These are phyloP conservation scores for Synanthedon andrenaeformis DNA, from an alignment of 2,888 invertebrate genomes.

Conservation along the genomic window DNA sequence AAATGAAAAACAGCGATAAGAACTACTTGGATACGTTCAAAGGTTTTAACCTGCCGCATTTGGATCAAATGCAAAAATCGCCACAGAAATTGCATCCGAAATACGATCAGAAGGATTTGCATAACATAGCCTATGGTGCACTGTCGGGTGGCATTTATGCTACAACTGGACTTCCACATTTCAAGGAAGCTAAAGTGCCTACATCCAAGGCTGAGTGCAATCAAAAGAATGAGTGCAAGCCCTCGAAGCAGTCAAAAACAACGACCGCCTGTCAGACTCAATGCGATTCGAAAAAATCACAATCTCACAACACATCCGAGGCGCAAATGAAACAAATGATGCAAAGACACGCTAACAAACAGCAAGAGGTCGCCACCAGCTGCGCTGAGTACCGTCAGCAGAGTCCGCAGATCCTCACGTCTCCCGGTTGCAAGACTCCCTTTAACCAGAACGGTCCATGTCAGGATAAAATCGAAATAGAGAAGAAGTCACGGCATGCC, in stretches of 20 bases:
- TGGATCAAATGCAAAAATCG: slow-evolving; percentile 71
- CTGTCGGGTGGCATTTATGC: slow-evolving; percentile 52
- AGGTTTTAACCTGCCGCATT: slow-evolving; percentile 70
- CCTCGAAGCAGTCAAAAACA: slow-evolving; percentile 54
- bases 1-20: slow-evolving; percentile 63
- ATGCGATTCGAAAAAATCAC: slow-evolving; percentile 51
- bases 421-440: slow-evolving; percentile 46
- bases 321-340: slow-evolving; percentile 58
- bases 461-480: slow-evolving; percentile 52
- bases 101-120: slow-evolving; percentile 61
- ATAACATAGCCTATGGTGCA: slow-evolving; percentile 58
- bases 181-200: slow-evolving; percentile 52
- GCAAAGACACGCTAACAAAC: slow-evolving; percentile 48
- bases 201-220: slow-evolving; percentile 49
- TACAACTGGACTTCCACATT: slow-evolving; percentile 48
- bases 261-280: slow-evolving; percentile 60
- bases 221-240: slow-evolving; percentile 55
- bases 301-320: slow-evolving; percentile 24
- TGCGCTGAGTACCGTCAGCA: slow-evolving; percentile 55
- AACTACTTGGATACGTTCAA: slow-evolving; percentile 72
- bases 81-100: slow-evolving; percentile 71
- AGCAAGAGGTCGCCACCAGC: slow-evolving; percentile 42
- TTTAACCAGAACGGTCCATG: slow-evolving; percentile 53
- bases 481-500: slow-evolving; percentile 47
- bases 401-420: slow-evolving; percentile 45